Conservation (phyloP, 1,140 invertebrate genomes). For the Euwallacea fornicatus region DNA sequence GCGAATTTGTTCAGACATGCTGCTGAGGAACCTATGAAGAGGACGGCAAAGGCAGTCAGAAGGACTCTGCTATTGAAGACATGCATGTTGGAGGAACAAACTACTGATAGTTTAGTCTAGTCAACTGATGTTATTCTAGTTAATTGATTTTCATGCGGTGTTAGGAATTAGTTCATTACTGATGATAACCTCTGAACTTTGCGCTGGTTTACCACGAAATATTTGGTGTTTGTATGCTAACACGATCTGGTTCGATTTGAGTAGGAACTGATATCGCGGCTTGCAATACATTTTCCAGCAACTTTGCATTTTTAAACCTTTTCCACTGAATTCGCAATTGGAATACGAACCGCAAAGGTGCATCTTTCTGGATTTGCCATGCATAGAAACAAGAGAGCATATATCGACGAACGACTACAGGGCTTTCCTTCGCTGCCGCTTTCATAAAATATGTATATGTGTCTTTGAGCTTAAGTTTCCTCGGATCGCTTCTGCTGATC, state of each 20-base stretch:
- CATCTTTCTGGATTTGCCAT: background rate
- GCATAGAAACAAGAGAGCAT: background rate
- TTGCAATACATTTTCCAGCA: background rate
- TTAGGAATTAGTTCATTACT: background rate
- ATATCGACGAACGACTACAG: background rate
- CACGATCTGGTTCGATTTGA: no score
- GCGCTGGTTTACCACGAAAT: background rate
- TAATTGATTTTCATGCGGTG: conserved; percentile 13
- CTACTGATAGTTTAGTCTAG: background rate
- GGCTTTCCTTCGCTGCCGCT: no score
- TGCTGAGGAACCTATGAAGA: background rate
- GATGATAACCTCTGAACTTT: conserved; percentile 21
- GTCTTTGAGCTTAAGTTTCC: no score
- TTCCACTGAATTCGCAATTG: background rate
- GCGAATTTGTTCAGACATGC: conserved; percentile 33
- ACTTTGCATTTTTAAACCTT: background rate
- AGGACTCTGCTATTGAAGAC: background rate
- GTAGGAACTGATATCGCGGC: background rate
- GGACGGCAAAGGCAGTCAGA: background rate
- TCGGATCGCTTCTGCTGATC: no score
- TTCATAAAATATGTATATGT: no score
- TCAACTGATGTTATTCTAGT: conserved; percentile 12
- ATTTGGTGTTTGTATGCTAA: conserved; percentile 1
- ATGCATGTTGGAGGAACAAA: background rate
- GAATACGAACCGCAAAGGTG: conserved; percentile 4